Conservation (phyloP, 1,140 invertebrate genomes). For the Patella vulgata region DNA sequence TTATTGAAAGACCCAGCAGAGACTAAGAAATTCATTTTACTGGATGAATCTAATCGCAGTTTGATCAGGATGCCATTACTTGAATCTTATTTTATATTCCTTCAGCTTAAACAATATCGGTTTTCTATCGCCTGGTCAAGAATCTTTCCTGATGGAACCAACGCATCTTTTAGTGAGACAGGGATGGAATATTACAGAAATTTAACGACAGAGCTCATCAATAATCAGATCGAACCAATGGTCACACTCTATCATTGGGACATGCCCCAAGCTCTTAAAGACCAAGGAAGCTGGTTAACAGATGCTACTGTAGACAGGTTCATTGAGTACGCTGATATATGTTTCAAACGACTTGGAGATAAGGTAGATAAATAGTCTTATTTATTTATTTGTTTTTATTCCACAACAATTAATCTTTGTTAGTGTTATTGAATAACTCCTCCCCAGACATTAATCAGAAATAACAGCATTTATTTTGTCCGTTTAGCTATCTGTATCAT, state of each 20-base stretch:
- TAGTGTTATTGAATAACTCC: too few species aligned
- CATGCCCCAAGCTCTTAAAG: conserved; percentile 55
- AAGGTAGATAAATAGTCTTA: too few species aligned
- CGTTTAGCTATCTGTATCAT: too few species aligned
- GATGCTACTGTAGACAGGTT: conserved; percentile 70
- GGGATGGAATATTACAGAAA: conserved; percentile 58
- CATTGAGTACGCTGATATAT: conserved; percentile 63
- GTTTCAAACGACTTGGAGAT: conserved; percentile 63
- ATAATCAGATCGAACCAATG: conserved; percentile 49
- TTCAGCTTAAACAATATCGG: conserved; percentile 55
- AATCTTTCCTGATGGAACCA: conserved; percentile 51
- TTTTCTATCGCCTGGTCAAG: conserved; percentile 61
- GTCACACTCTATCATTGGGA: conserved; percentile 71
- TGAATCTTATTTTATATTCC: too few species aligned
- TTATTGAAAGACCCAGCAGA: too few species aligned
- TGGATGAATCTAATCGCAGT: too few species aligned
- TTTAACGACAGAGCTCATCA: conserved; percentile 44
- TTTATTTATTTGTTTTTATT: too few species aligned
- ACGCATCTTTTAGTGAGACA: conserved; percentile 21
- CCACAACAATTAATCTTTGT: too few species aligned
- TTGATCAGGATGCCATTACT: too few species aligned
- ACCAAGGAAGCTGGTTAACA: conserved; percentile 70
- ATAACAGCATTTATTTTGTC: too few species aligned
- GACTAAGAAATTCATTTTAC: too few species aligned
- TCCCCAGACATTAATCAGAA: too few species aligned